Conservation (phyloP, 2,113 vertebrate genomes). For the Porphyrio hochstetteri region DNA sequence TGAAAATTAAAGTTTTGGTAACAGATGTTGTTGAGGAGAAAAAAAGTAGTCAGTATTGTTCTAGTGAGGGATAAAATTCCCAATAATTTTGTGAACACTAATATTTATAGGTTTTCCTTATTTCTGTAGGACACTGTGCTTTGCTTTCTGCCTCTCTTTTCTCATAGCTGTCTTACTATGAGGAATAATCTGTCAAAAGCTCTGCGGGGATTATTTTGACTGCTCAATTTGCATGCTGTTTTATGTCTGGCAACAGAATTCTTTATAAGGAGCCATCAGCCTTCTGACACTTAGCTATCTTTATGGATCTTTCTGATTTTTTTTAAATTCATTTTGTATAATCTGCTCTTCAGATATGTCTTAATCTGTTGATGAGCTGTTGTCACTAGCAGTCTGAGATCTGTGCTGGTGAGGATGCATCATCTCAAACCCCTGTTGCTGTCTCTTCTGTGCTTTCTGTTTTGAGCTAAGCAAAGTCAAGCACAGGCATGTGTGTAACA, state of each 20-base stretch:
- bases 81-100: background rate
- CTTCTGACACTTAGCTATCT: background rate
- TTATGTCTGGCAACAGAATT: background rate
- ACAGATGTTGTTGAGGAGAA: background rate
- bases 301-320: background rate
- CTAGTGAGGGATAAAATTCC: background rate
- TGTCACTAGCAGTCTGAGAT: background rate
- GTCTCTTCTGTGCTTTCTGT: background rate
- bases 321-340: background rate
- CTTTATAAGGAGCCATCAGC: background rate
- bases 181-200: background rate
- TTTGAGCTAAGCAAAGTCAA: background rate
- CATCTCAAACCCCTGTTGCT: background rate
- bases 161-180: background rate
- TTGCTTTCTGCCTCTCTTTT: background rate
- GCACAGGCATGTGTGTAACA: background rate
- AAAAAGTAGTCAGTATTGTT: fast-evolving
- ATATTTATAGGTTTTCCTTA: background rate
- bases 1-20: background rate
- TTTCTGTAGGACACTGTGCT: background rate
- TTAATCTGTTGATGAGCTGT: background rate
- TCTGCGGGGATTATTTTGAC: background rate
- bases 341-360: background rate
- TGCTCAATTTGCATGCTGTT: background rate
- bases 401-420: background rate